Percentiles rank a stretch among this genome's conserved stretches.
These are phyloP conservation scores for Stomatorhinus ivindoensis DNA, from an alignment of 2,113 vertebrate species.

Conservation along the genomic window DNA sequence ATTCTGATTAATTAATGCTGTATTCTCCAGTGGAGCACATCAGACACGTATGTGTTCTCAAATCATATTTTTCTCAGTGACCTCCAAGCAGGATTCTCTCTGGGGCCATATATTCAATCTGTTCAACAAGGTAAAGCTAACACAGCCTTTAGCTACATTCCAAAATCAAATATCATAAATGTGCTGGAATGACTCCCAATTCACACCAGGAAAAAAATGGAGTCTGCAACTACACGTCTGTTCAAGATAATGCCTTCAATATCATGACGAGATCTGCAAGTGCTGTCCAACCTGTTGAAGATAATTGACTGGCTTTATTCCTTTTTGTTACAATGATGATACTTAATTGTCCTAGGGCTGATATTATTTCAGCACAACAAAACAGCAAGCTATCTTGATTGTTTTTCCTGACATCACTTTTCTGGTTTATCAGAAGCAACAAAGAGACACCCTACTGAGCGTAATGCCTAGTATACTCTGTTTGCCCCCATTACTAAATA, in stretches of 20 bases:
- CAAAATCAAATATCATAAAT: neutral
- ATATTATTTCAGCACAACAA: neutral
- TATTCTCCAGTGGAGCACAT: neutral
- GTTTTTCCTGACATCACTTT: neutral
- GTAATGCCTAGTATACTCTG: constrained; percentile 2
- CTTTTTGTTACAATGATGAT: neutral
- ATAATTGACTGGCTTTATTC: neutral
- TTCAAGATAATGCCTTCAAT: neutral
- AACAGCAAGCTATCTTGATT: neutral
- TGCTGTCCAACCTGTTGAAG: neutral
- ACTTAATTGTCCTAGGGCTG: constrained; percentile 13
- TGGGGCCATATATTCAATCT: neutral
- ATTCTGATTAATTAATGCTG: neutral
- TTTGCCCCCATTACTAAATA: constrained; percentile 7
- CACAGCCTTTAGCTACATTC: constrained; percentile 3
- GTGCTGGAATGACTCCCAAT: neutral
- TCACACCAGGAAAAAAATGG: neutral
- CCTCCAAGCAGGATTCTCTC: neutral
- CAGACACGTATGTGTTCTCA: neutral
- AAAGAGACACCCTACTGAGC: neutral
- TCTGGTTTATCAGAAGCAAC: neutral
- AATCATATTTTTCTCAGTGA: neutral
- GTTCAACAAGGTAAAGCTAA: neutral
- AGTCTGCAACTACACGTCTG: neutral
- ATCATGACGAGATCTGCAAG: neutral